A percentile compares a stretch with the other conserved stretches of the same genome.
These are phyloP conservation scores for Phaetusa simplex DNA, from an alignment of 2,113 vertebrate genomes.

Conservation along the genomic window DNA sequence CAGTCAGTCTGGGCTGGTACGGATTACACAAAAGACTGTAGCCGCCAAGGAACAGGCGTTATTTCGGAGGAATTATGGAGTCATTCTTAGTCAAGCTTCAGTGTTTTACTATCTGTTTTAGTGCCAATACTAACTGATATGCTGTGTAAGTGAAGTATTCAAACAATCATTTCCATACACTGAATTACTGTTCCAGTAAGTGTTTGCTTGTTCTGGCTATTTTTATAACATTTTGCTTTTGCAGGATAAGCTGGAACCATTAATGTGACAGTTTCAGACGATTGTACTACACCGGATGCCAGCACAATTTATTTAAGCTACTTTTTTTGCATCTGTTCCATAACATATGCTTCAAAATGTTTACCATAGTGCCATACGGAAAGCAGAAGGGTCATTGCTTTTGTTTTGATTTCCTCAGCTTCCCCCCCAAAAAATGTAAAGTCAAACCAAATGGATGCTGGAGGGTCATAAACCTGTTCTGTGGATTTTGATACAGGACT, in stretches of 20 bases:
- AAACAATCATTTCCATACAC: neutral
- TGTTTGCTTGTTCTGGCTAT: conserved; percentile 1
- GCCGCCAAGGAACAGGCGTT: neutral
- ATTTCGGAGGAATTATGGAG: neutral
- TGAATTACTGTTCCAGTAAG: neutral
- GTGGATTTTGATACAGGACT: neutral
- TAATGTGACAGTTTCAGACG: conserved; percentile 18
- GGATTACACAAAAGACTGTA: neutral
- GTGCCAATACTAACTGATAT: neutral
- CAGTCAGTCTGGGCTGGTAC: neutral
- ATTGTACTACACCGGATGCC: neutral
- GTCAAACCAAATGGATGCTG: neutral
- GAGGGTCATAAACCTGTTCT: neutral
- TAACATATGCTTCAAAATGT: neutral
- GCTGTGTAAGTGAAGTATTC: neutral
- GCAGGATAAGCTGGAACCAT: conserved; percentile 14
- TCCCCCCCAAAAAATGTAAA: neutral
- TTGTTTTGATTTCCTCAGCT: neutral
- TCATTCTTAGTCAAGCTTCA: neutral
- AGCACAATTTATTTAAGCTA: conserved; percentile 46
- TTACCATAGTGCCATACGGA: neutral
- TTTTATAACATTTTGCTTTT: conserved; percentile 35
- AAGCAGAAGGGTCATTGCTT: neutral
- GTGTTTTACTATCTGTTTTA: neutral
- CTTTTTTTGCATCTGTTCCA: conserved; percentile 19